Percentiles rank a stretch among this genome's conserved stretches.
phyloP scores from a whole-genome alignment of 2,113 vertebrate species.

The Malaclemys terrapin region DNA sequence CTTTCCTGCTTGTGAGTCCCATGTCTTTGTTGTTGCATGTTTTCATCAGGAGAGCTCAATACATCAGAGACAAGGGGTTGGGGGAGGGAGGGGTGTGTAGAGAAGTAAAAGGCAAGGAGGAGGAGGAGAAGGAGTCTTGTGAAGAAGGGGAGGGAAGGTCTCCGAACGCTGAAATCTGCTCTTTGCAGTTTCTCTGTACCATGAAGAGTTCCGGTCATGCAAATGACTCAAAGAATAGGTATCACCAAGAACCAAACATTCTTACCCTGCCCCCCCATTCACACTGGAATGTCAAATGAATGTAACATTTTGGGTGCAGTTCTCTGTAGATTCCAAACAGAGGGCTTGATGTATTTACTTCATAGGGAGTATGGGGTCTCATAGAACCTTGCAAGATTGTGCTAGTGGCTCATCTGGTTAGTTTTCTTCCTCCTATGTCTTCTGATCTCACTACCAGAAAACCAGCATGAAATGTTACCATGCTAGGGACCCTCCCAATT shows the following conservation, averaged over 20 bases:
- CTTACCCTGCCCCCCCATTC: neutral
- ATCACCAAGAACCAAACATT: neutral
- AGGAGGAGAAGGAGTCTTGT: neutral
- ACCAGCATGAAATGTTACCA: neutral
- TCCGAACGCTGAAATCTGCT: neutral
- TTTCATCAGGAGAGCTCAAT: slow-evolving; percentile 4
- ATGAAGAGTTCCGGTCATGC: neutral
- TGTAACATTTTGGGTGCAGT: neutral
- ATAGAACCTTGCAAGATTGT: neutral
- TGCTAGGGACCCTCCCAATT: neutral
- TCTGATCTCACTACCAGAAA: neutral
- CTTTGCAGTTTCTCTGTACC: neutral
- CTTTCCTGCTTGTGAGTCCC: neutral
- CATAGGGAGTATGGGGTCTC: slow-evolving; percentile 30
- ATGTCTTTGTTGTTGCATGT: neutral
- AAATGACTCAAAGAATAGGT: neutral
- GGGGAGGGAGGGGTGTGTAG: neutral
- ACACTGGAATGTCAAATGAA: neutral
- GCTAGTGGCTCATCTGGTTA: slow-evolving; percentile 3
- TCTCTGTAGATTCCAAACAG: neutral
- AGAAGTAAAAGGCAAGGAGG: neutral
- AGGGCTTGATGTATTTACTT: slow-evolving; percentile 48
- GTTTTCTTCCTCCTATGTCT: neutral
- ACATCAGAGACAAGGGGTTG: neutral
- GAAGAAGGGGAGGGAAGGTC: neutral